Evolutionary conservation across 2,113 vertebrate species (phyloP), one percentile per base, ranked within the genome.

Genomic region (Boleophthalmus pectinirostris): DNA sequence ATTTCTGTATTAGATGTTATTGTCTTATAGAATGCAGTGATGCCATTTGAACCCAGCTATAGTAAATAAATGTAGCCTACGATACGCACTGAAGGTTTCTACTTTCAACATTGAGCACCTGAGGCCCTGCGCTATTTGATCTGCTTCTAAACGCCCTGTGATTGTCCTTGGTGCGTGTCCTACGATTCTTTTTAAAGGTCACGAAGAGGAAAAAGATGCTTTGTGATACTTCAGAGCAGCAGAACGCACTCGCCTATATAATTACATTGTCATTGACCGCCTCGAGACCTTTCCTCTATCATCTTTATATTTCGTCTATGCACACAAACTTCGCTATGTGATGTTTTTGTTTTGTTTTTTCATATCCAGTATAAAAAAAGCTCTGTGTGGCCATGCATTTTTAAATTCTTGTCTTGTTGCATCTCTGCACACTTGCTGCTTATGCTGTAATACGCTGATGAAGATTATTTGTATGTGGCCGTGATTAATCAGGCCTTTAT

Each of bases 401-500:
- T 29, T 29, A 2, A 2, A 29, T 29, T 29, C 4, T 29, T 54
- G 16, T n/a, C 68, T 24, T 66, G 65, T 25, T 72, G 33, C n/a
- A 25, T 18, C 63, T 74, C 56, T 14, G 29, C 61, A 47, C 23
- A 20, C 47, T 64, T 70, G 10, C 29, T 45, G 54, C 68, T 73
- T 54, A 60, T 60, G 53, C 46, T 29, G 29, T 23, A 66, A 68
- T 68, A 23, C 73, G 49, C 57, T 53, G 51, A 73, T 75, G 18
- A 53, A 75, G 70, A 80, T 80, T 43, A 74, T 47, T 18, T 69
- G 53, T 18, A 63, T 16, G 53, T 56, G 49, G 61, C 67, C 54
- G 35, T 14, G 45, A 81, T 79, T 75, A 78, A 70, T 85, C 72
- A 71, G 46, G 25, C 20, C 56, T 68, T 18, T 70, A 46, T 70